phyloP scores from a whole-genome alignment of 2,113 vertebrate species.

The Mormyrus lacerda region DNA sequence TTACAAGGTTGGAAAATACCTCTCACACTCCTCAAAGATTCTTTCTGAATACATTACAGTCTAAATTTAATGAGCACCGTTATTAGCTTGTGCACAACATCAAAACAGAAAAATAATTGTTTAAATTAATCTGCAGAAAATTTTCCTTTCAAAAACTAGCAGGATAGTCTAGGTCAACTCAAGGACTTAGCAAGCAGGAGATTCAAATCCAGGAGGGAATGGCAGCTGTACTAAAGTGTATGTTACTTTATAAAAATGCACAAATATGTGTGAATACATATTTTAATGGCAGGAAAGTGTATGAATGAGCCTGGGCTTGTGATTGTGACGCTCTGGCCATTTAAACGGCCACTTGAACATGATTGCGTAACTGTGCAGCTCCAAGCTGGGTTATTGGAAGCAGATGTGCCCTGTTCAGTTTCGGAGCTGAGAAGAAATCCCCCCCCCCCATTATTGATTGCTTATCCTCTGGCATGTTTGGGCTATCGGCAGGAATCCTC shows the following conservation, averaged over 20 bases:
- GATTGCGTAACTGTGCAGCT: slow-evolving; percentile 57
- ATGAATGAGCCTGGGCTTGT: slow-evolving; percentile 38
- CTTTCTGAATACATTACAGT: not conserved
- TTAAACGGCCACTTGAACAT: slow-evolving; percentile 43
- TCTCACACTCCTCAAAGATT: not conserved
- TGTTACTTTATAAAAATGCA: not conserved
- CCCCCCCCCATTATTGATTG: slow-evolving; percentile 61
- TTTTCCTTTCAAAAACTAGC: not conserved
- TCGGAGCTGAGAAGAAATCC: slow-evolving; percentile 45
- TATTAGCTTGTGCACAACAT: not conserved
- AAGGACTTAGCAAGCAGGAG: not conserved
- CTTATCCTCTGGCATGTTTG: slow-evolving; percentile 60
- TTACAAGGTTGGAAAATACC: not conserved
- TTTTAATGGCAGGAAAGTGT: not conserved
- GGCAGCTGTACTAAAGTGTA: not conserved
- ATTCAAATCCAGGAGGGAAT: not conserved
- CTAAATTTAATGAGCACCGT: not conserved
- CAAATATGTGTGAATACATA: not conserved
- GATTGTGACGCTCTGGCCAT: slow-evolving; percentile 34
- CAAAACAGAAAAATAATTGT: not conserved
- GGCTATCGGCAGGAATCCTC: slow-evolving; percentile 50
- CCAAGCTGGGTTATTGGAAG: slow-evolving; percentile 64
- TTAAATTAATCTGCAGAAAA: not conserved
- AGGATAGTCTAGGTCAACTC: not conserved
- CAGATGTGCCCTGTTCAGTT: slow-evolving; percentile 64